Conservation (phyloP, 2,797 vertebrate genomes). For the Dicrostonyx torquatus region DNA sequence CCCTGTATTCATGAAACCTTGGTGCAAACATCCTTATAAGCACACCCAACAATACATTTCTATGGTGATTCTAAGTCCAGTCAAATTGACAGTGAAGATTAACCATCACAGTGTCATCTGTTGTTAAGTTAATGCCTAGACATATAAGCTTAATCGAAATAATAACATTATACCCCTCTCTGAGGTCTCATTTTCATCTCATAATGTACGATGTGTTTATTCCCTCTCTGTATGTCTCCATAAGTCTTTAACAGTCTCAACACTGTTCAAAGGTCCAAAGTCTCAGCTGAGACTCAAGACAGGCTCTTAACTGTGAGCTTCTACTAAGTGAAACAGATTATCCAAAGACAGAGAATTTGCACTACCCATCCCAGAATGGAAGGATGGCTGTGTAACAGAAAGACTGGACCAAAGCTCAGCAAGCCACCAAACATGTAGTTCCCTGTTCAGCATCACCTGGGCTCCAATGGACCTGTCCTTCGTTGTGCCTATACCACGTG, state of each 20-base stretch:
- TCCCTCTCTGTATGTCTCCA: neutral
- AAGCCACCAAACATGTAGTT: neutral
- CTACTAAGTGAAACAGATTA: neutral
- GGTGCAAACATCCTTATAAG: neutral
- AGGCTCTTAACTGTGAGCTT: neutral
- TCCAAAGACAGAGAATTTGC: neutral
- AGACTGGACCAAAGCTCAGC: neutral
- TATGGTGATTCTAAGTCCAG: neutral
- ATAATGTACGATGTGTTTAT: neutral
- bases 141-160: neutral
- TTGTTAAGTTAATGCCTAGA: too few relatives aligned
- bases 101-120: neutral
- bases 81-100: neutral
- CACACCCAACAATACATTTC: neutral
- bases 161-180: too few relatives aligned
- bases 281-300: neutral
- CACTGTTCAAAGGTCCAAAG: neutral
- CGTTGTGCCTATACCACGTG: neutral
- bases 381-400: neutral
- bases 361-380: neutral
- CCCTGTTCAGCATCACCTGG: neutral
- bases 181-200: neutral
- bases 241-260: neutral
- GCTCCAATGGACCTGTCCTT: neutral
- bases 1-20: neutral